Evolutionary conservation across 2,888 invertebrate genomes (phyloP).

Genomic region (Acanthoscelides obtectus): DNA sequence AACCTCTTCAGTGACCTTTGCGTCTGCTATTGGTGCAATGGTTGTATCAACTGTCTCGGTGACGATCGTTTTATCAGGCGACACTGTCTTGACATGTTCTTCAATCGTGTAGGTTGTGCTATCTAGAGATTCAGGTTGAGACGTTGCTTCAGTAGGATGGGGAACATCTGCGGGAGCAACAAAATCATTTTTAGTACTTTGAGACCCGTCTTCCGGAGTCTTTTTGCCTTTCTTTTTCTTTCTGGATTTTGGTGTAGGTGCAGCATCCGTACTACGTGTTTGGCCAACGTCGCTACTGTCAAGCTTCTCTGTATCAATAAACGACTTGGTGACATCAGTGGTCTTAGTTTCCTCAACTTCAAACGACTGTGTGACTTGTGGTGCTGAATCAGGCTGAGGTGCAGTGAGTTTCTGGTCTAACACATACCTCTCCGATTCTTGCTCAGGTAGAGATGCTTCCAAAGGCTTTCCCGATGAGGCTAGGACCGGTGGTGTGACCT

Average conservation of each 20-base stretch:
- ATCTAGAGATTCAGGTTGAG: constrained; percentile 9
- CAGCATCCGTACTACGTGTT: constrained; percentile 37
- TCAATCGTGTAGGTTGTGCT: constrained; percentile 12
- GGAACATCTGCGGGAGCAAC: constrained; percentile 20
- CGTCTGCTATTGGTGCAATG: neutral
- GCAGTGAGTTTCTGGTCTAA: constrained; percentile 34
- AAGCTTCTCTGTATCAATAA: constrained; percentile 33
- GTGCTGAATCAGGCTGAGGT: constrained; percentile 35
- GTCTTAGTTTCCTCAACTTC: constrained; percentile 13
- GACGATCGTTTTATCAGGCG: neutral
- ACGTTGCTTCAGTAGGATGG: constrained; percentile 17
- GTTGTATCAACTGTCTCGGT: constrained; percentile 1
- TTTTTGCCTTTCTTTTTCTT: constrained; percentile 29
- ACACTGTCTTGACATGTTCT: constrained; percentile 1
- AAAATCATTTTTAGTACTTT: constrained; percentile 19
- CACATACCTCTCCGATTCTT: constrained; percentile 39
- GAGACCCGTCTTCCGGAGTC: constrained; percentile 32
- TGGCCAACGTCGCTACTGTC: constrained; percentile 34
- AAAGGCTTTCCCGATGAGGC: constrained; percentile 27
- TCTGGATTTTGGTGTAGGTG: constrained; percentile 26
- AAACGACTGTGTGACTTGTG: constrained; percentile 22
- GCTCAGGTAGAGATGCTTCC: neutral
- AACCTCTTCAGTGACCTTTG: neutral
- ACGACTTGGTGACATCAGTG: constrained; percentile 19
- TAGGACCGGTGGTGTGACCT: constrained; percentile 29